Evolutionary conservation across 2,888 invertebrate genomes (phyloP), one percentile per base, ranked within the genome.

Genomic region (Mellilla xanthometata): DNA sequence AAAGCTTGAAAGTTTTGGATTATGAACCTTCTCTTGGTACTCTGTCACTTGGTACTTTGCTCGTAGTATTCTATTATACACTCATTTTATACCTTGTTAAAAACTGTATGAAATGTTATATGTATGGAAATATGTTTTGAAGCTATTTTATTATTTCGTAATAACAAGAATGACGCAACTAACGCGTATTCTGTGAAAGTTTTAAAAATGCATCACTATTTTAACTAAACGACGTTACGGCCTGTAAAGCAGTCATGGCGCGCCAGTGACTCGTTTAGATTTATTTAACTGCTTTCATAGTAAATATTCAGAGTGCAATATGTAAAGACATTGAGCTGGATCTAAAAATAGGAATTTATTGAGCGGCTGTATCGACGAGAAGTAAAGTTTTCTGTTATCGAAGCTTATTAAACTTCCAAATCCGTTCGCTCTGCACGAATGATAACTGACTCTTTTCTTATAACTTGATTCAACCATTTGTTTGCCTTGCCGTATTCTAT

Each of bases 191-290:
- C 46, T 31, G 42, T 29, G 42, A 51, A 58, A 55, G 33, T 53
- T 44, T 52, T 43, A 48, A 58, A 42, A 49, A 39, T 42, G 32
- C 41, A 34, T 31, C 35, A 47, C 22, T 44, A 43, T 49, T 60
- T 54, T 31, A 46, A 27, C 35, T 52, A 28, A 29, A 39, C 43
- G 33, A 42, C 50, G 55, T 56, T 49, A 57, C 60, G 58, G 56
- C 57, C 52, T 56, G 51, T 49, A 51, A 52, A 54, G 41, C 54
- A 50, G 51, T 41, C 44, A 48, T 42, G 41, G 33, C 36, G 38
- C 34, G 31, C 44, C 49, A 49, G 43, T 48, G 47, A 39, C 38
- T 52, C 48, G 38, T 38, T 44, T 47, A 52, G 52, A 52, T 58
- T 60, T 58, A 58, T 54, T 49, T 52, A 50, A 52, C 43, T 39